Evolutionary conservation across 2,797 vertebrate species (phyloP), one percentile per base, ranked within the genome.

Genomic region (Enteromius argenteus): DNA sequence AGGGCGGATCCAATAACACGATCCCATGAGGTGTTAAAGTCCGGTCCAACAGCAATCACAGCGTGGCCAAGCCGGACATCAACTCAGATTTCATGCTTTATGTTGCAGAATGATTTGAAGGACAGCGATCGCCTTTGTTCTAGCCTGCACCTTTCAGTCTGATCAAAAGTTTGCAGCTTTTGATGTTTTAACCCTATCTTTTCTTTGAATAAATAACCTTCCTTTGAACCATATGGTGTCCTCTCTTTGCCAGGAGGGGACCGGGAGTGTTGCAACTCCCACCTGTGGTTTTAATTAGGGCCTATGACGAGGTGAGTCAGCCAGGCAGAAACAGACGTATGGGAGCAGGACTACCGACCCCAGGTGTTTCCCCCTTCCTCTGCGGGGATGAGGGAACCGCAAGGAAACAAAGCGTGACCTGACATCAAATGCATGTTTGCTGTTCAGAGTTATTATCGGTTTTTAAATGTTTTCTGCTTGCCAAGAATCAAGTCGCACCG

Each of bases 281-380:
- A 94, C 95, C 95, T 94, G 95, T 90, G 89, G 94, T 94, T 95
- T 95, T 96, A 95, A 96, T 96, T 96, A 95, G 91, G 92, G 90
- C 74, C 91, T 90, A 91, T 92, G 93, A 92, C 85, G 82, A 92
- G 90, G 88, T 88, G 90, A 91, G 68, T 90, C 91, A 86, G 87
- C 72, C 82, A 87, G 91, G 92, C 86, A 89, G 91, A 77, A 85
- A 72, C 49, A 42, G 91, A 94, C 89, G 79, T 86, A 92, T 87
- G 81, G 86, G 90, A 89, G 89, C 86, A 85, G 89, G 58, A 92
- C 90, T 86, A 89, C 89, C 92, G 91, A 94, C 92, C 92, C 92
- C 92, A 72, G 77, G 92, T 89, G 91, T 91, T 91, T 82, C 51
- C 56, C 39, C 19, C 66, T 53, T 6, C 21, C 80, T 66, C 53